Evolutionary conservation across 2,113 vertebrate genomes (phyloP).

Genomic region (Dicaeum eximium): DNA sequence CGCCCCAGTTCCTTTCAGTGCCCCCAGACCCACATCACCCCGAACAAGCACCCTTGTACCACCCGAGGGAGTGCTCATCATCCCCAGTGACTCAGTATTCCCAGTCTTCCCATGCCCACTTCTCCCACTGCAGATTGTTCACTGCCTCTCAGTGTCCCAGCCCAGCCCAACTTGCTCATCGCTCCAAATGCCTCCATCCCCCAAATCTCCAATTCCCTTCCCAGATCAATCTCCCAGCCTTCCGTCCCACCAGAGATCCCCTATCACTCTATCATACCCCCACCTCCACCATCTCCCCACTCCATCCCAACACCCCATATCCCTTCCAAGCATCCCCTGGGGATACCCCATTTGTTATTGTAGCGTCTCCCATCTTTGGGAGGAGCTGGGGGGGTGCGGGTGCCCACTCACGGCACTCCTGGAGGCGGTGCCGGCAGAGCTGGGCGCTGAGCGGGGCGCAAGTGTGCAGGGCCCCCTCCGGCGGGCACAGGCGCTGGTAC

Average conservation of each 20-base stretch:
- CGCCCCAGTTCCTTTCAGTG: neutral
- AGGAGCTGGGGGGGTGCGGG: accelerated
- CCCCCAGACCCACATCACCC: neutral
- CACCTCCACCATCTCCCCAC: neutral
- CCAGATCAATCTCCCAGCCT: neutral
- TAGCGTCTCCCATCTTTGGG: neutral
- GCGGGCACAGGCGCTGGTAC: constrained; percentile 78
- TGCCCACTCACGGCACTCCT: constrained; percentile 67
- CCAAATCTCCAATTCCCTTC: neutral
- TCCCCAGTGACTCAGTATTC: neutral
- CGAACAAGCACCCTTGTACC: neutral
- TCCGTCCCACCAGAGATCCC: neutral
- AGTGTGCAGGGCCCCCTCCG: neutral
- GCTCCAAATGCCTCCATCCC: neutral
- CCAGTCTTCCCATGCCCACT: accelerated
- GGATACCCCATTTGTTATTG: neutral
- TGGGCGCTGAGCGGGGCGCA: neutral
- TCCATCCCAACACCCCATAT: neutral
- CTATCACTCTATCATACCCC: neutral
- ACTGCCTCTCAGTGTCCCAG: accelerated
- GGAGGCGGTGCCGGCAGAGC: constrained; percentile 54
- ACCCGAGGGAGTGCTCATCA: neutral
- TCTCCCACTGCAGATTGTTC: neutral
- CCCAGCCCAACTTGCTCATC: accelerated
- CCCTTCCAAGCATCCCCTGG: neutral